Evolutionary conservation across 2,113 vertebrate species (phyloP).

Genomic region (Calyptomena viridis): DNA sequence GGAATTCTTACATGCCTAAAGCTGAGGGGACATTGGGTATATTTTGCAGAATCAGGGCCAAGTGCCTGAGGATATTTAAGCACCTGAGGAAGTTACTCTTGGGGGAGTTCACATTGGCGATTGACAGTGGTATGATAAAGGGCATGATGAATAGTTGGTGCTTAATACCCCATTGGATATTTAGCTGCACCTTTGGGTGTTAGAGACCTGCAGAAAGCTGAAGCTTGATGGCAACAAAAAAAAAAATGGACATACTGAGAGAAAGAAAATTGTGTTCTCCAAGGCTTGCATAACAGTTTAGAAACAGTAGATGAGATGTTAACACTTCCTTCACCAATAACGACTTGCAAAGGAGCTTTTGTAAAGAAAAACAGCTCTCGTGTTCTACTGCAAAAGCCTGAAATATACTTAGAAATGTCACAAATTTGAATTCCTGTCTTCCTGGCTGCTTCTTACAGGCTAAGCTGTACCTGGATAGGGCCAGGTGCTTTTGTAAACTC

Average conservation of each 20-base stretch:
- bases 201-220: not conserved
- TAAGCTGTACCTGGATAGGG: not conserved
- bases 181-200: not conserved
- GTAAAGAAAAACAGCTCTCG: not conserved
- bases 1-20: not conserved
- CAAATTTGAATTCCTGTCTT: not conserved
- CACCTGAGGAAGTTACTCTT: not conserved
- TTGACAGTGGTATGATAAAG: not conserved
- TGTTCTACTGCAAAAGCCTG: not conserved
- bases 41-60: not conserved
- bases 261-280: not conserved
- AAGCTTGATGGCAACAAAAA: not conserved
- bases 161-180: not conserved
- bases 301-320: not conserved
- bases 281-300: not conserved
- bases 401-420: not conserved
- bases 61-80: not conserved
- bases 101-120: not conserved
- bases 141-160: not conserved
- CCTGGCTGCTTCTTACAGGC: not conserved
- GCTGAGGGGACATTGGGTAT: not conserved
- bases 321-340: not conserved
- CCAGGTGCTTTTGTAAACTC: not conserved
- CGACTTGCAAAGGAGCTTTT: not conserved
- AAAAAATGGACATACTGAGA: not conserved